Base-by-base conservation (phyloP, 1,140 invertebrate genomes). In the Bombus polaris region DNA sequence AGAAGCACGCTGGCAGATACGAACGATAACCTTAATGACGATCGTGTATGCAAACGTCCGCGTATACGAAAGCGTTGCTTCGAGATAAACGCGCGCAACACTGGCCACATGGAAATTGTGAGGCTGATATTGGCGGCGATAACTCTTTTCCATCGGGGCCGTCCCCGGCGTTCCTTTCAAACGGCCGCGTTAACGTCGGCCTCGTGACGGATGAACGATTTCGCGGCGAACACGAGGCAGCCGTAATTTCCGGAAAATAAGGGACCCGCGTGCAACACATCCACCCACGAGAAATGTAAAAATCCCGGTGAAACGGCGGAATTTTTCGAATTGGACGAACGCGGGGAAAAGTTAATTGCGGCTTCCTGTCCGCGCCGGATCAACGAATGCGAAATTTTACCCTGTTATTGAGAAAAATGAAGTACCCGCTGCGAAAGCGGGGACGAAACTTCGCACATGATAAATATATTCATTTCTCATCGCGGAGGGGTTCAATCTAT, bases 11-110 rank as follows among this genome's bases (percentile, higher is more conserved):
- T 22, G 65, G 22, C 47, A 85, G 83, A 89, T 89, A 87, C 85
- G 78, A 86, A 88, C 87, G 88, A 88, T 89, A 87, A 83, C 71
- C 66, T 87, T 86, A 89, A 89, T 87, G 87, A 83, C 77, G 75
- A 81, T 89, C 88, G 59, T 73, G 57, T 78, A 78, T 80, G 82
- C 57, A 84, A 68, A 70, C 78, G 78, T 82, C 8, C 72, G 22
- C 73, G 39, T 53, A 53, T 32, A 74, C 22, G 37, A 25, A 15
- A 37, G 68, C 37, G 35, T 0, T 37, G 76, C n/a, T 37, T 13
- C 59, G 62, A 32, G 75, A 84, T 87, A 83, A 87, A 65, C 35
- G 65, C 71, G 10, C 18, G 59, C 57, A 18, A 47, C 53, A 47
- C 42, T 37, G 25, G 47, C 32, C 59, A 28, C 42, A 37, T 68